Percentiles rank a stretch among this genome's conserved stretches.
Conservation (phyloP, 2,888 invertebrate genomes). For the Hemaris fuciformis region DNA sequence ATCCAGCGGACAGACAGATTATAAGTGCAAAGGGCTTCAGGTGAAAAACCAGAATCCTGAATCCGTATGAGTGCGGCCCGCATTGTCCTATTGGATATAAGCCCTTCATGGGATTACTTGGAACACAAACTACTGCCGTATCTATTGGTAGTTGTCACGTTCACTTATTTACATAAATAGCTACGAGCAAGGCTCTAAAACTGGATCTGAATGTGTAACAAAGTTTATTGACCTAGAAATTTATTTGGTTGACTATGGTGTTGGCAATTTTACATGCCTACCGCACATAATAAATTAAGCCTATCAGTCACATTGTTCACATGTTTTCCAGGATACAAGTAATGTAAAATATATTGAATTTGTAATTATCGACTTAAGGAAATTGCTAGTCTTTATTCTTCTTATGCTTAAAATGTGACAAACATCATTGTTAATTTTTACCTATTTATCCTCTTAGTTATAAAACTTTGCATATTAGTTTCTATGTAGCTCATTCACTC, state of each 20-base stretch:
- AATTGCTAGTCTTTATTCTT: too few relatives aligned
- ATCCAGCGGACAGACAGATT: not conserved
- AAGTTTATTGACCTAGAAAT: constrained; percentile 53
- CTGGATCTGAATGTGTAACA: constrained; percentile 48
- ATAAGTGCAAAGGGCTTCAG: constrained; percentile 15
- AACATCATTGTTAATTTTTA: too few relatives aligned
- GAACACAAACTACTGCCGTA: not conserved
- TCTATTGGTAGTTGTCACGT: constrained; percentile 30
- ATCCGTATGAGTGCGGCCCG: constrained; percentile 30
- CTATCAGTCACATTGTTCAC: not conserved
- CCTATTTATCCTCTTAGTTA: too few relatives aligned
- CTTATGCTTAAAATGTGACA: too few relatives aligned
- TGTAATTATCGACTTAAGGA: not conserved
- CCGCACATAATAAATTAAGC: not conserved
- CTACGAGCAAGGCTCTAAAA: constrained; percentile 42
- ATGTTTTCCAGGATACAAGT: not conserved
- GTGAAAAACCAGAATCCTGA: constrained; percentile 23
- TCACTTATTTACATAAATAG: constrained; percentile 47
- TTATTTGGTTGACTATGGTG: constrained; percentile 18
- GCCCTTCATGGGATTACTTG: constrained; percentile 48
- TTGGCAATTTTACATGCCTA: constrained; percentile 9
- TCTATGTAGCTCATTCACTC: too few relatives aligned
- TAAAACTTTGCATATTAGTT: too few relatives aligned
- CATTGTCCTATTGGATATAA: constrained; percentile 30
- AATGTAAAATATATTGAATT: not conserved